phyloP scores from a whole-genome alignment of 2,113 vertebrate species.

The Cyanoramphus novaezelandiae region DNA sequence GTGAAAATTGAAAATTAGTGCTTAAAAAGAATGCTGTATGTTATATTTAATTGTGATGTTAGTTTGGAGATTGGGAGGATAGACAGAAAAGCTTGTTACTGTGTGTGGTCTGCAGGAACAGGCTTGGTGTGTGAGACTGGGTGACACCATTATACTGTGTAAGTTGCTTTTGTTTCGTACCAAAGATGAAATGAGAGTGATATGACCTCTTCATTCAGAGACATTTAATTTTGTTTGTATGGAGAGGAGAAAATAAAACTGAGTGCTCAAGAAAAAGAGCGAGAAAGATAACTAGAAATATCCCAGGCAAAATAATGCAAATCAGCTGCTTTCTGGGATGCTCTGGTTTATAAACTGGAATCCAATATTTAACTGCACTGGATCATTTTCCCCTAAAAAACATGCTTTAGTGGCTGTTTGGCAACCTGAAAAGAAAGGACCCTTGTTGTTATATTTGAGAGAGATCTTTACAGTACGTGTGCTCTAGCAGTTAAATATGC shows the following conservation, averaged over 20 bases:
- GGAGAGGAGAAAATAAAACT: neutral
- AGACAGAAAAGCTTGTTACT: neutral
- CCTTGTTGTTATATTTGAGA: neutral
- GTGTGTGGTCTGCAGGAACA: neutral
- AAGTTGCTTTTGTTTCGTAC: conserved; percentile 19
- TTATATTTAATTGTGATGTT: conserved; percentile 26
- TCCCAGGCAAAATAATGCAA: neutral
- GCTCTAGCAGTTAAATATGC: neutral
- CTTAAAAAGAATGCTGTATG: neutral
- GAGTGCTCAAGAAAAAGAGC: neutral
- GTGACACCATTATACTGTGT: neutral
- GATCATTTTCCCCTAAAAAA: neutral
- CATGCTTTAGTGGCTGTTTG: neutral
- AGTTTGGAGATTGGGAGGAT: neutral
- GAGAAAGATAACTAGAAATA: neutral
- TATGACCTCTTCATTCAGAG: neutral
- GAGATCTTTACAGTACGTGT: neutral
- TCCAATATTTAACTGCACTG: conserved; percentile 16
- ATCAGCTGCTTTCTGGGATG: neutral
- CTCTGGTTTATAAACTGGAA: conserved; percentile 38
- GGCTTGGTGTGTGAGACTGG: neutral
- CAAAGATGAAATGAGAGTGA: conserved; percentile 5
- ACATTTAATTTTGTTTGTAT: neutral
- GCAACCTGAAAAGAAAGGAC: neutral
- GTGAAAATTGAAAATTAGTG: neutral